Evolutionary conservation across 2,797 vertebrate genomes (phyloP).

Genomic region (Hippopotamyrus pictus): DNA sequence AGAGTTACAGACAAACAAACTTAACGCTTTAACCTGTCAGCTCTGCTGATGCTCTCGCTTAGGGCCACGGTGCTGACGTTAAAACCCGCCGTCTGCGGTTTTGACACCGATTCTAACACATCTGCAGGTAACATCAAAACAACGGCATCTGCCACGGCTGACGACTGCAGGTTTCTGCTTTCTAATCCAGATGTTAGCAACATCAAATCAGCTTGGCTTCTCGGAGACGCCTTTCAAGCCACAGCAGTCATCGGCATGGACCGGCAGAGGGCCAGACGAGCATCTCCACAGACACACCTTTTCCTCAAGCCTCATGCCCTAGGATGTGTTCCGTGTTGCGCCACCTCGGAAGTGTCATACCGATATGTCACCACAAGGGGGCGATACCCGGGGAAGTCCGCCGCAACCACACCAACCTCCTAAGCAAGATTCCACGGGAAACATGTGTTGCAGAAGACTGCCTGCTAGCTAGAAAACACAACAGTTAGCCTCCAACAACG

Average conservation of each 20-base stretch:
- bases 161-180: not conserved
- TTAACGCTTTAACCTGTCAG: not conserved
- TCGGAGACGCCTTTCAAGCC: not conserved
- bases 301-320: not conserved
- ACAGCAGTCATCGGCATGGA: not conserved
- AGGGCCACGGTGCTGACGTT: not conserved
- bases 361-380: not conserved
- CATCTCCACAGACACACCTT: not conserved
- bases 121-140: constrained; percentile 4
- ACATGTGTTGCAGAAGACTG: not conserved
- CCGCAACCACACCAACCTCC: not conserved
- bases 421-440: not conserved
- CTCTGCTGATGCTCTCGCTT: not conserved
- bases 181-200: constrained; percentile 10
- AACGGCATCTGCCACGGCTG: not conserved
- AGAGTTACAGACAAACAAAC: not conserved
- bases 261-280: not conserved
- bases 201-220: not conserved
- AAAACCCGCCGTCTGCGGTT: not conserved
- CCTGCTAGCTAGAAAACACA: constrained; percentile 6
- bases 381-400: not conserved
- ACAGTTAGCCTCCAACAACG: not conserved
- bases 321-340: not conserved
- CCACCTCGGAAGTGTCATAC: not conserved
- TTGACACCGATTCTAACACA: not conserved